phyloP scores from a whole-genome alignment of 1,140 invertebrate species.

The Odontomachus brunneus region DNA sequence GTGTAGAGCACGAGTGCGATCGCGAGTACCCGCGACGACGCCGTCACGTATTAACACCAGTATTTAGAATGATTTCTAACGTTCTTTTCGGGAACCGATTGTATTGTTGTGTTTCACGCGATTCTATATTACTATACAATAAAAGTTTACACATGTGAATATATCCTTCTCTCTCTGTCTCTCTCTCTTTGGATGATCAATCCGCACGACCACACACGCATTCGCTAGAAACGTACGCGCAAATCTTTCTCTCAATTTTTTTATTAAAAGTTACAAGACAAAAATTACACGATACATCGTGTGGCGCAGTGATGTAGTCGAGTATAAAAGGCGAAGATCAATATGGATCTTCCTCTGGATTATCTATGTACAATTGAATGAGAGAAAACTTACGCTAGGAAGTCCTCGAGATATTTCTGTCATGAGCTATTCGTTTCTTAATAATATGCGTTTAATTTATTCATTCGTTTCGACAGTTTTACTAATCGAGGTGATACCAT shows the following conservation, averaged over 20 bases:
- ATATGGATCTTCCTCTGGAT: background rate
- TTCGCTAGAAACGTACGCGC: conserved; percentile 4
- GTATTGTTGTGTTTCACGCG: conserved; percentile 69
- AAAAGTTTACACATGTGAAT: conserved; percentile 66
- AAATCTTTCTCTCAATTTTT: conserved; percentile 29
- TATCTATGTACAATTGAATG: conserved; percentile 30
- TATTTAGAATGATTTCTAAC: conserved; percentile 69
- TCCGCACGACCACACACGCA: background rate
- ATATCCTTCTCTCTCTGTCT: too few species aligned
- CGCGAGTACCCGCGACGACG: conserved; percentile 36
- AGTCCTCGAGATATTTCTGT: background rate
- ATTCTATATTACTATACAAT: conserved; percentile 68
- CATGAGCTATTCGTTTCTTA: background rate
- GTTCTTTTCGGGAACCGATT: conserved; percentile 59
- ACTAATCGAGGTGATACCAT: background rate
- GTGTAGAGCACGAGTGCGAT: conserved; percentile 26
- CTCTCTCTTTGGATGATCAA: too few species aligned
- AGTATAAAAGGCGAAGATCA: conserved; percentile 23
- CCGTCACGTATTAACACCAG: conserved; percentile 46
- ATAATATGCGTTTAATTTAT: background rate
- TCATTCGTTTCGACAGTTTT: background rate
- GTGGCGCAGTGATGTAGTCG: background rate
- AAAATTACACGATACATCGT: conserved; percentile 36
- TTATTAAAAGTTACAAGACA: conserved; percentile 63
- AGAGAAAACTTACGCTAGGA: background rate